A percentile compares a stretch with the other conserved stretches of the same genome.
These are phyloP conservation scores for Minunthozetes semirufus DNA, from an alignment of 2,888 invertebrate genomes.

Conservation along the genomic window DNA sequence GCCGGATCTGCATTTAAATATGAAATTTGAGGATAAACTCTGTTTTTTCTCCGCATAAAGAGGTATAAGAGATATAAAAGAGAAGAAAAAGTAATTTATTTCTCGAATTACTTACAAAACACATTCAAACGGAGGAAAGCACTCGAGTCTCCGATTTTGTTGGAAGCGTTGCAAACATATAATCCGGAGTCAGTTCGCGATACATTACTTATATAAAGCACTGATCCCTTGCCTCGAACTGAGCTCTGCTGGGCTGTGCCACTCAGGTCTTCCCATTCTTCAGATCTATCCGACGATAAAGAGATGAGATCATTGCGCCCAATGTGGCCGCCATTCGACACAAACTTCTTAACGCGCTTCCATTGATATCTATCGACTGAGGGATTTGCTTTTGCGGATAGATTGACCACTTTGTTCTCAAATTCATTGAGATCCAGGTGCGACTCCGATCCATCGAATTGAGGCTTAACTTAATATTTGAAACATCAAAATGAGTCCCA, in stretches of 20 bases:
- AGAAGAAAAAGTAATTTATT: conserved; percentile 19
- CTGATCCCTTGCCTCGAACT: conserved; percentile 20
- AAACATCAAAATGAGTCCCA: background rate
- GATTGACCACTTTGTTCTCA: conserved; percentile 13
- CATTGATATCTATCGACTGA: conserved; percentile 20
- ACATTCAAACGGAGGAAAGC: conserved; percentile 16
- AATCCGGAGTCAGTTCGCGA: conserved; percentile 33
- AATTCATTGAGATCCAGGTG: conserved; percentile 24
- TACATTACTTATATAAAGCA: conserved; percentile 34
- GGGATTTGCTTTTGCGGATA: conserved; percentile 16
- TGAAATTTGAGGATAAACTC: conserved; percentile 3
- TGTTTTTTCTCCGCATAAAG: too few relatives aligned
- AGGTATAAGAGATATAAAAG: background rate
- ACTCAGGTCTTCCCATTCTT: conserved; percentile 8
- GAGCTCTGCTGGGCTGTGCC: conserved; percentile 17
- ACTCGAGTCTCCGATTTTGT: conserved; percentile 32
- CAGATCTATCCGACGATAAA: conserved; percentile 14
- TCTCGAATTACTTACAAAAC: conserved; percentile 29
- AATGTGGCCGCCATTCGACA: background rate
- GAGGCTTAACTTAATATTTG: conserved; percentile 13
- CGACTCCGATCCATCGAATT: background rate
- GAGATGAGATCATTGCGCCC: conserved; percentile 5
- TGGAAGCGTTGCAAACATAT: conserved; percentile 34
- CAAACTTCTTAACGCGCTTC: conserved; percentile 19
- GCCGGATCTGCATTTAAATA: conserved; percentile 9